A percentile compares a stretch with the other conserved stretches of the same genome.
These are phyloP conservation scores for Tenrec ecaudatus DNA, from an alignment of 2,113 vertebrate genomes.

Conservation along the genomic window DNA sequence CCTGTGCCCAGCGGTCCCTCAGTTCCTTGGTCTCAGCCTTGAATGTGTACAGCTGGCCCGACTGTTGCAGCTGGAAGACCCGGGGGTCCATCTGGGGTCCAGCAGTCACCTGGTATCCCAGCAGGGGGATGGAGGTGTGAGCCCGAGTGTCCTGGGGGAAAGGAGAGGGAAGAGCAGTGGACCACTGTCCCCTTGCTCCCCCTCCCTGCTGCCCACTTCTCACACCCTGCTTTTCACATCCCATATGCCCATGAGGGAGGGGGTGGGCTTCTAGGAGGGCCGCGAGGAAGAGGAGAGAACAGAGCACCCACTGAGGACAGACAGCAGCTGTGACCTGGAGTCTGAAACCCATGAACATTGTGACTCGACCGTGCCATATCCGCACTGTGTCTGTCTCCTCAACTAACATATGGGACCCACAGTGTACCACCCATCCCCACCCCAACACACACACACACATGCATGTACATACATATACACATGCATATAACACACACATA, in stretches of 20 bases:
- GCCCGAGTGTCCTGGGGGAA: conserved; percentile 85
- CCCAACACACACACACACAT: too few relatives aligned
- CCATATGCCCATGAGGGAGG: accelerated
- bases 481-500: too few relatives aligned
- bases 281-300: background rate
- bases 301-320: background rate
- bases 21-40: conserved; percentile 85
- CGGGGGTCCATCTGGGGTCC: conserved; percentile 72
- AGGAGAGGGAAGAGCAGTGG: background rate
- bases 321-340: background rate
- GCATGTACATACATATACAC: too few relatives aligned
- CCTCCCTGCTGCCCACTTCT: too few relatives aligned
- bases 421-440: accelerated
- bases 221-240: background rate
- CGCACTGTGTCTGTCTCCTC: background rate
- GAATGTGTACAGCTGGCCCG: conserved; percentile 85
- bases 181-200: background rate
- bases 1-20: conserved; percentile 84
- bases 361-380: background rate
- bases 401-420: background rate
- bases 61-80: conserved; percentile 87
- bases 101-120: conserved; percentile 86
- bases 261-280: background rate
- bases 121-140: conserved; percentile 87
- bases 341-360: background rate